Evolutionary conservation across 2,888 invertebrate species (phyloP), one percentile per base, ranked within the genome.

Genomic region (Micoletzkya japonica): DNA sequence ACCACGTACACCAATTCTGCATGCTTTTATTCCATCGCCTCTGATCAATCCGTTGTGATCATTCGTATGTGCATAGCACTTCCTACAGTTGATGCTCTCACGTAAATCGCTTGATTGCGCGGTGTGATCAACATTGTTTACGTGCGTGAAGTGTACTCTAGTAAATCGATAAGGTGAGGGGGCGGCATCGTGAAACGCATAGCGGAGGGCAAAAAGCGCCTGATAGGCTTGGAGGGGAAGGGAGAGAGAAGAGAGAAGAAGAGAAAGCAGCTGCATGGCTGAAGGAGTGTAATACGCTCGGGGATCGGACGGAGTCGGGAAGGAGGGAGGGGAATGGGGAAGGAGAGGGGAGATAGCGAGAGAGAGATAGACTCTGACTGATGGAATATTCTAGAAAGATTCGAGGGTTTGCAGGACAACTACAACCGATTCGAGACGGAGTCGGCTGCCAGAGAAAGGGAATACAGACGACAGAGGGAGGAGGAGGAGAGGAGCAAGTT

Each of bases 381-480:
- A 24, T 28, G 26, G 59, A 59, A 34, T 6, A 24, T 59, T 32
- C 30, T 7, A 32, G 30, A 59, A 59, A 32, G 30, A 59, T 17
- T 7, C 17, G 24, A 54, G 14, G n/a, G 56, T 52, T 44, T 59
- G 69, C 63, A 83, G 83, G 83, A 84, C 73, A 76, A 84, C 67
- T 84, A 83, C 76, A 83, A 84, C 68, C 81, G 81, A n/a, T 84
- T 80, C 72, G 80, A 81, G 70, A 82, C 83, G 30, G 76, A 78
- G 7, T 72, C 77, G 20, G 80, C 82, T 71, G 66, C 64, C 32
- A 28, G 32, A 70, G 63, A 32, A 49, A 70, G 14, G 49, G 36
- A 32, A 50, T 26, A 24, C 58, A 36, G 67, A 30, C n/a, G n/a
- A n/a, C 36, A 60, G 54, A 70, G 59, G 32, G 72, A 71, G 56